Conservation (phyloP, 2,797 vertebrate genomes). For the Falco columbarius region DNA sequence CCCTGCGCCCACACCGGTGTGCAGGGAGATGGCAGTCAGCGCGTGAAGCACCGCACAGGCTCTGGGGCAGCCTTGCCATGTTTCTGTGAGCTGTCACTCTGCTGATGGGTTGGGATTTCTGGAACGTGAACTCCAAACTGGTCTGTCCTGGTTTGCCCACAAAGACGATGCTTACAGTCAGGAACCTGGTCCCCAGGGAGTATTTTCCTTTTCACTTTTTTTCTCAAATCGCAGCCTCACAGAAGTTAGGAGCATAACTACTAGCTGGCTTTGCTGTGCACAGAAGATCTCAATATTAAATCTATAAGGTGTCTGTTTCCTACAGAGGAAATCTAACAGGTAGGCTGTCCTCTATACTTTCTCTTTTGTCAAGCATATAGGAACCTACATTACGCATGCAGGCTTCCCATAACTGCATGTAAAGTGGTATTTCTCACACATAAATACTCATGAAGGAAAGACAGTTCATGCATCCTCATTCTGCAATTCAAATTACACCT, state of each 20-base stretch:
- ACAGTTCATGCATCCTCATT: background rate
- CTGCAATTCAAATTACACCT: slow-evolving; percentile 36
- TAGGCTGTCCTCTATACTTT: background rate
- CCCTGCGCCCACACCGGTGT: fast-evolving
- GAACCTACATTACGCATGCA: slow-evolving; percentile 35
- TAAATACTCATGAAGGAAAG: slow-evolving; percentile 30
- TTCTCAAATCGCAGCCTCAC: background rate
- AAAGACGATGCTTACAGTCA: background rate
- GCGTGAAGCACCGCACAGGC: background rate
- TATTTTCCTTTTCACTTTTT: background rate
- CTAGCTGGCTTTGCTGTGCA: background rate
- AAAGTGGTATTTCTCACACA: slow-evolving; percentile 7
- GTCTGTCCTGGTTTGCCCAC: background rate
- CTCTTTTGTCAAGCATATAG: slow-evolving; percentile 6
- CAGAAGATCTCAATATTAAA: background rate
- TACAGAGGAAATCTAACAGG: background rate
- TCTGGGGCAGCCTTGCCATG: background rate
- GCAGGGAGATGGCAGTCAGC: fast-evolving
- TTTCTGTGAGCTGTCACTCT: background rate
- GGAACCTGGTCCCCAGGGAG: background rate
- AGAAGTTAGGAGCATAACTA: background rate
- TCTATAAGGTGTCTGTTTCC: background rate
- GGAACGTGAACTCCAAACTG: background rate
- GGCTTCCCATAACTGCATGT: slow-evolving; percentile 2
- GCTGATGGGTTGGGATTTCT: background rate